A percentile compares a stretch with the other conserved stretches of the same genome.
These are phyloP conservation scores for Eristalis tenax DNA, from an alignment of 2,888 invertebrate genomes.

Conservation along the genomic window DNA sequence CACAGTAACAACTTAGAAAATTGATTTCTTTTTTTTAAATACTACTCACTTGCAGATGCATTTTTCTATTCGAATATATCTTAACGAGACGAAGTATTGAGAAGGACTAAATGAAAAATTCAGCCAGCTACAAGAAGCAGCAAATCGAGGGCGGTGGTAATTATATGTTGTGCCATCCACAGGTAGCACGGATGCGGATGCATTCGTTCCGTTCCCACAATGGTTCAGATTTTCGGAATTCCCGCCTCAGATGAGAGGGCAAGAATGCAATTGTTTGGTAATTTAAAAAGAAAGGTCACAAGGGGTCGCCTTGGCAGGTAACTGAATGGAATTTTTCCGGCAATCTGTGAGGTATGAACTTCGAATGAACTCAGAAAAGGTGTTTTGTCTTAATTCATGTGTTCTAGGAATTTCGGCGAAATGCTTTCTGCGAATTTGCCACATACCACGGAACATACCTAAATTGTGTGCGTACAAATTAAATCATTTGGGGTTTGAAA, in stretches of 20 bases:
- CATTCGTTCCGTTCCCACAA: not conserved
- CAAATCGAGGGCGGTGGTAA: not conserved
- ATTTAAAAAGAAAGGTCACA: not conserved
- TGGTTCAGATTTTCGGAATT: constrained; percentile 5
- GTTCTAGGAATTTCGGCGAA: not conserved
- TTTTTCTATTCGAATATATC: not conserved
- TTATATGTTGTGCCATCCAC: not conserved
- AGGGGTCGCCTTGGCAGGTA: not conserved
- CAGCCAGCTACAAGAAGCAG: not conserved
- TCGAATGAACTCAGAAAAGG: not conserved
- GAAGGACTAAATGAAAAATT: constrained; percentile 22
- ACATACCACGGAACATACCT: no score
- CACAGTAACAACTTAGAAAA: not conserved
- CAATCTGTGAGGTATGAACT: not conserved
- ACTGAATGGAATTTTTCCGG: not conserved
- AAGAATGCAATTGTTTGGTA: not conserved
- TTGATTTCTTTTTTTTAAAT: not conserved
- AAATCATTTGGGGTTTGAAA: no score
- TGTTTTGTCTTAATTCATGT: not conserved
- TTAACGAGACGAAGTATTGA: not conserved
- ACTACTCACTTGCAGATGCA: constrained; percentile 41
- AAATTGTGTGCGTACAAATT: no score
- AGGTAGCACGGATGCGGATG: not conserved
- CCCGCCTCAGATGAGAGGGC: not conserved
- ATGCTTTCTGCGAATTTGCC: not conserved